phyloP scores from a whole-genome alignment of 2,113 vertebrate genomes.

The Steatornis caripensis region DNA sequence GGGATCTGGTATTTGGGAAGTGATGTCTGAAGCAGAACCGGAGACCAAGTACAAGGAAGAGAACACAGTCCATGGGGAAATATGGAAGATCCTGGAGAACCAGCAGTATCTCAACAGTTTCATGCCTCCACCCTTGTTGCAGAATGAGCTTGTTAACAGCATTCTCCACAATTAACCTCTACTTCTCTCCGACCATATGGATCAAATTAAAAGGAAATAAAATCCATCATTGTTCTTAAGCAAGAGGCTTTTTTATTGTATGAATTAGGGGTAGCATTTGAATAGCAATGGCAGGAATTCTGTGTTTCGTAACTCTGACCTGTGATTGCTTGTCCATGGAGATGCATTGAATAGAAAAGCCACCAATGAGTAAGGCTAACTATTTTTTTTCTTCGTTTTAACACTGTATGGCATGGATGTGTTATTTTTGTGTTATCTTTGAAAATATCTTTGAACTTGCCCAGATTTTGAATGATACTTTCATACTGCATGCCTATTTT shows the following conservation, averaged over 20 bases:
- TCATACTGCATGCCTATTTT: neutral
- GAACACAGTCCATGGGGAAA: neutral
- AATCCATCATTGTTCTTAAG: accelerated
- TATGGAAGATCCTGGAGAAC: neutral
- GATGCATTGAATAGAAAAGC: neutral
- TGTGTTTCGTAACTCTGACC: neutral
- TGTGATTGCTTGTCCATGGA: neutral
- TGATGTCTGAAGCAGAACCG: neutral
- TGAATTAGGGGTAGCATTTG: neutral
- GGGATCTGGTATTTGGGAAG: neutral
- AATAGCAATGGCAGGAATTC: neutral
- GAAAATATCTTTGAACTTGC: neutral
- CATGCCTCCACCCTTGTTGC: neutral
- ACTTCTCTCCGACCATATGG: neutral
- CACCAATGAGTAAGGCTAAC: neutral
- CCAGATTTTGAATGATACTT: neutral
- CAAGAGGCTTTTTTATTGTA: neutral
- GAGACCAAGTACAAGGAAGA: neutral
- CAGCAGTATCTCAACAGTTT: neutral
- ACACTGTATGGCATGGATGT: neutral
- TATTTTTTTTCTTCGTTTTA: neutral
- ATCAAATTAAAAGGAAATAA: neutral
- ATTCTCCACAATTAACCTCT: neutral
- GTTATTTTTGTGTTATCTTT: neutral
- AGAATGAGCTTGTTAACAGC: neutral